Base-by-base conservation (phyloP, 2,113 vertebrate species). In the Glaucidium brasilianum region DNA sequence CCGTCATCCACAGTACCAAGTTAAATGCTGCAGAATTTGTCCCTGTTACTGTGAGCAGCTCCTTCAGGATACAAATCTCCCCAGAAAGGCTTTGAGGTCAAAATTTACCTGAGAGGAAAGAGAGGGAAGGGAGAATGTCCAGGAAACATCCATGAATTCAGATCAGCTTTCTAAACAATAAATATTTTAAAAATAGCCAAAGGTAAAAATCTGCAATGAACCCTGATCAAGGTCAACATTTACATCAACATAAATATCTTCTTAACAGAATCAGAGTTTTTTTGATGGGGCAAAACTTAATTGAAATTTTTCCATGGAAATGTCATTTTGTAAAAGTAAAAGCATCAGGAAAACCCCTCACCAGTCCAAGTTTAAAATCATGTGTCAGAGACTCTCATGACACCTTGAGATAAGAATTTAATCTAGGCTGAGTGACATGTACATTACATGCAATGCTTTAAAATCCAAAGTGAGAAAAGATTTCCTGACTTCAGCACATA, bases 401-500 rank as follows among this genome's bases (percentile, higher is more conserved):
- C n/a, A 47, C 29, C 32, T 87, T 41, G 62, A 86, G 71, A 81
- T 88, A 92, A 72, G n/a, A 55, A 69, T 82, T 96, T 94, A 6
- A 82, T 69, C 90, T 75, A 80, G 52, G 71, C 80, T 85, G 76
- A 92, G 62, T 82, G 64, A 82, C 81, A 94, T 10, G 62, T 58
- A 77, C 53, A 80, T 39, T 85, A 35, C 34, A 83, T 39, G 25
- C 35, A 55, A 29, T 18, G 41, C 68, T 90, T 71, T 89, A n/a
- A 85, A 94, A 68, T 53, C 59, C 68, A 53, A 34, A 80, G 49
- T 67, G 50, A 96, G 47, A 34, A 79, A 53, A 95, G 27, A 90
- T 88, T 92, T 96, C 79, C 86, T 88, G 69, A 94, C 90, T 91
- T 96, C 87, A 94, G 78, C 87, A 90, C 22, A 85, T 78, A 83